phyloP scores from a whole-genome alignment of 2,888 invertebrate genomes.

The Reticulitermes lucifugus region DNA sequence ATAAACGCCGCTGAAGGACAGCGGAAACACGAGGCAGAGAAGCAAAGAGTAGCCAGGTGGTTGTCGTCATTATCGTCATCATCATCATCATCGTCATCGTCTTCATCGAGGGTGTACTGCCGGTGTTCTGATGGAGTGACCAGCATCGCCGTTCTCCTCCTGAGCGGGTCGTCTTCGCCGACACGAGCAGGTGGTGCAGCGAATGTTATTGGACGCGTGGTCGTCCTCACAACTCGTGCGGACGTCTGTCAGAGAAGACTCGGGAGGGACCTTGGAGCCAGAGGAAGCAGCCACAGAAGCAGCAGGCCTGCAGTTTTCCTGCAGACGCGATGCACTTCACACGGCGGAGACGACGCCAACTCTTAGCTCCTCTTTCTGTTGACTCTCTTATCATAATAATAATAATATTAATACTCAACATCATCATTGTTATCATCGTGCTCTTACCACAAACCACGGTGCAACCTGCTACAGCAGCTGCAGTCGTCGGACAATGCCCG shows the following conservation, averaged over 20 bases:
- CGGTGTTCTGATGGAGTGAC: constrained; percentile 3
- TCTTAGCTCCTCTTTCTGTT: constrained; percentile 50
- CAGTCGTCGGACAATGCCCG: constrained; percentile 50
- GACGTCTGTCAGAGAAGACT: constrained; percentile 10
- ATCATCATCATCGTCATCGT: constrained; percentile 38
- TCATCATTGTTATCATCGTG: constrained; percentile 36
- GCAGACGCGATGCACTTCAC: constrained; percentile 52
- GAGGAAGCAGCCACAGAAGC: constrained; percentile 20
- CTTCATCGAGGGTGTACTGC: constrained; percentile 10
- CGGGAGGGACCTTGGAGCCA: neutral
- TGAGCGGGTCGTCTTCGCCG: neutral
- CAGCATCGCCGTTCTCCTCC: neutral
- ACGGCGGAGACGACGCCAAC: constrained; percentile 43
- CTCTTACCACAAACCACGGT: constrained; percentile 36
- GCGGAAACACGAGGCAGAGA: neutral
- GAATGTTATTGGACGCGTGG: constrained; percentile 21
- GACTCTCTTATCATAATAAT: constrained; percentile 42
- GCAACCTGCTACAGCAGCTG: constrained; percentile 39
- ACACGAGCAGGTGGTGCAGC: constrained; percentile 20
- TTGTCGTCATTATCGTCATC: constrained; percentile 17
- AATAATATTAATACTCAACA: constrained; percentile 34
- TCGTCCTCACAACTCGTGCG: neutral
- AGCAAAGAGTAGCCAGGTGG: neutral
- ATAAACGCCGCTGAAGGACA: neutral
- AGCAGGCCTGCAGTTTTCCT: constrained; percentile 31